phyloP scores from a whole-genome alignment of 2,888 invertebrate species.

The Yponomeuta malinellus region DNA sequence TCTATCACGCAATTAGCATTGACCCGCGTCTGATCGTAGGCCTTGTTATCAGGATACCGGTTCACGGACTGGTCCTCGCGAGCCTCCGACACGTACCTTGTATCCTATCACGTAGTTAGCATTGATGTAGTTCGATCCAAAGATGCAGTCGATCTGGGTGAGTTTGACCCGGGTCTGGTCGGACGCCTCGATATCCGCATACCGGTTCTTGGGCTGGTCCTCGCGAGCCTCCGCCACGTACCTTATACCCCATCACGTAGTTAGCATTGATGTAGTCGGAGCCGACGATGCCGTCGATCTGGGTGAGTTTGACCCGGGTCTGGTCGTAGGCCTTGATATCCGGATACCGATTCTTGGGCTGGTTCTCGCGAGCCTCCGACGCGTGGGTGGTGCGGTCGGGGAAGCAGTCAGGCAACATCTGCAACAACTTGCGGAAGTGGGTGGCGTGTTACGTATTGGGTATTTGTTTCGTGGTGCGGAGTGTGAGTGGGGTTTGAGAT shows the following conservation, averaged over 20 bases:
- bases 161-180: slow-evolving; percentile 93
- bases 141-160: slow-evolving; percentile 83
- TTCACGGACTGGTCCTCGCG: slow-evolving; percentile 78
- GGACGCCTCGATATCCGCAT: slow-evolving; percentile 94
- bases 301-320: slow-evolving; percentile 87
- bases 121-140: slow-evolving; percentile 93
- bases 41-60: slow-evolving; percentile 94
- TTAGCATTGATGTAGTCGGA: slow-evolving; percentile 96
- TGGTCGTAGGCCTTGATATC: slow-evolving; percentile 96
- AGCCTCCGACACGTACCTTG: slow-evolving; percentile 71
- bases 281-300: slow-evolving; percentile 85
- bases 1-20: no score
- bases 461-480: background rate
- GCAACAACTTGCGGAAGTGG: slow-evolving; percentile 45
- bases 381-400: slow-evolving; percentile 90
- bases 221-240: slow-evolving; percentile 26
- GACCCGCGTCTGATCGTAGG: slow-evolving; percentile 94
- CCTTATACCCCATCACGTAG: slow-evolving; percentile 91
- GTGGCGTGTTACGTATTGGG: background rate
- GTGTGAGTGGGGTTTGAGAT: no score
- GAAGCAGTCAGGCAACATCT: slow-evolving; percentile 89
- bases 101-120: slow-evolving; percentile 94
- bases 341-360: slow-evolving; percentile 92
- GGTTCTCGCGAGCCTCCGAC: slow-evolving; percentile 90
- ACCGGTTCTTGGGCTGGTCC: slow-evolving; percentile 84